Base-by-base conservation (phyloP, 2,113 vertebrate species). In the Tursiops truncatus region DNA sequence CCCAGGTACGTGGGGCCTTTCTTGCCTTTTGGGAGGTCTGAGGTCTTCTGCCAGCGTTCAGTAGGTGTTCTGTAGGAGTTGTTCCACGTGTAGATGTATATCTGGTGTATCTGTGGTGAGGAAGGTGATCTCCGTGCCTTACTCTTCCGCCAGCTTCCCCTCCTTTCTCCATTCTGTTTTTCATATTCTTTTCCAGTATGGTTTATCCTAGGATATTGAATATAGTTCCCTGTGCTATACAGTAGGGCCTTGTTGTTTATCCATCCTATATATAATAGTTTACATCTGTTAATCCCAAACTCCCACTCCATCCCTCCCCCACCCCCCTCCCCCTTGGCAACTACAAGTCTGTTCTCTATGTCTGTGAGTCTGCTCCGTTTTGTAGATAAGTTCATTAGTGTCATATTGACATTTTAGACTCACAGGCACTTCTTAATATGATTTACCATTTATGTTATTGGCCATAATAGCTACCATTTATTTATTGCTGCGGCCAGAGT, bases 161-260 rank as follows among this genome's bases (percentile, higher is more conserved):
- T 44, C 44, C 44, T 44, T 44, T 8, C 44, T 44, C 44, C 8
- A 47, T 47, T 47, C 47, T 47, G 47, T 13, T 50, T 50, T 50
- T 50, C 47, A 21, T n/a, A 1, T 56, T n/a, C 76, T 79, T 56
- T 79, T n/a, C 31, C 1, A 0, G 13, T 6, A 47, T 33, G 47
- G 31, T 79, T 21, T 79, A 53, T 79, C 31, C 5, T 50, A 79
- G 17, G 44, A 50, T 77, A 11, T 50, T 20, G 44, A 50, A 44
- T 33, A 12, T 33, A 18, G 11, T 56, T 56, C 18, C 31, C 20
- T n/a, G 47, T n/a, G 10, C 50, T 79, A 6, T 56, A 12, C 13
- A 56, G 20, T 33, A 56, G 31, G 76, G n/a, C 18, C 74, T 77
- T 23, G 47, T 23, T 53, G 76, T 79, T n/a, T 14, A 14, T 79